Evolutionary conservation across 2,888 invertebrate species (phyloP).

Genomic region (Cecidostiba fungosa): DNA sequence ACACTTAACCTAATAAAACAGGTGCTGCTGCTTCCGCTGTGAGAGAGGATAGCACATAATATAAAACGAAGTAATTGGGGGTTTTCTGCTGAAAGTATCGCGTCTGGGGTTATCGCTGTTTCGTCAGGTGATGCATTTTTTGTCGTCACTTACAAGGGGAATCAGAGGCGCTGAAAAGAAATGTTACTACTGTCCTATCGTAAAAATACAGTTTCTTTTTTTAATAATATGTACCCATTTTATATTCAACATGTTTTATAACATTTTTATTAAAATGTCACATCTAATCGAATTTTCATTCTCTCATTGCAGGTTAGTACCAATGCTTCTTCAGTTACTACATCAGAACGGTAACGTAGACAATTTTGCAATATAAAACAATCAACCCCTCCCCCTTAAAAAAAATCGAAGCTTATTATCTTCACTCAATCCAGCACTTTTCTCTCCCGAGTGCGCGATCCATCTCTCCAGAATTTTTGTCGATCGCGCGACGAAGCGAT

Average conservation of each 20-base stretch:
- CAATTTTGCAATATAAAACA: neutral
- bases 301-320: neutral
- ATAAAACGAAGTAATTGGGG: too few relatives aligned
- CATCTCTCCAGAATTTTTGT: constrained; percentile 24
- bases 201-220: too few relatives aligned
- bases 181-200: too few relatives aligned
- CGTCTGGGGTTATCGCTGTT: too few relatives aligned
- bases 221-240: too few relatives aligned
- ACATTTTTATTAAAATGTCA: too few relatives aligned
- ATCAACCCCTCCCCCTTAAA: neutral
- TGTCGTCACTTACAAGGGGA: too few relatives aligned
- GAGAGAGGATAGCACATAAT: too few relatives aligned
- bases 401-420: neutral
- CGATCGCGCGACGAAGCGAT: constrained; percentile 38
- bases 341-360: neutral
- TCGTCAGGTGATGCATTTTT: too few relatives aligned
- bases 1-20: constrained; percentile 52
- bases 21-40: constrained; percentile 28
- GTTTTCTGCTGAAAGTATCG: too few relatives aligned
- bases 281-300: neutral
- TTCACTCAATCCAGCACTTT: neutral
- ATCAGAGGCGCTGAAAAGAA: too few relatives aligned
- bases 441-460: neutral
- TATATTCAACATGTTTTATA: too few relatives aligned
- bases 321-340: neutral